A percentile compares a stretch with the other conserved stretches of the same genome.
Evolutionary conservation across 2,113 vertebrate species (phyloP).

Genomic region (Petroica traversi): DNA sequence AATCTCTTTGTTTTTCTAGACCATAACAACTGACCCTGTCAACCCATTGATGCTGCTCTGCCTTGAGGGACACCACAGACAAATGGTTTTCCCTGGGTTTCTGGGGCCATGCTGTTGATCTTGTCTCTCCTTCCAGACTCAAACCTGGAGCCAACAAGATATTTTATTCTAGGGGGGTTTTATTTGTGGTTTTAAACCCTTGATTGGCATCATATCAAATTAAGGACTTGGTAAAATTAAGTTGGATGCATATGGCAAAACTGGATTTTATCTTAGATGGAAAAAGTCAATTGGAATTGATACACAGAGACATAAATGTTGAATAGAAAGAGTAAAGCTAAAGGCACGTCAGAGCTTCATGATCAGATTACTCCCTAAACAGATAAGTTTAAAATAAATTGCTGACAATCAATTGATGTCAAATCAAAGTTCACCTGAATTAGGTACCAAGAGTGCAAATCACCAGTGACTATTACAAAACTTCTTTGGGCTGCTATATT

Average conservation of each 20-base stretch:
- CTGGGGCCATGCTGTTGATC: neutral
- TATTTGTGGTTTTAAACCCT: neutral
- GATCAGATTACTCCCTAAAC: neutral
- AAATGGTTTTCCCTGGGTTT: neutral
- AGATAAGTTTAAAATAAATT: neutral
- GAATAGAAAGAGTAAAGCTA: neutral
- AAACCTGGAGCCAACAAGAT: neutral
- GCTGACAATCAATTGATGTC: neutral
- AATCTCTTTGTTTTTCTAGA: neutral
- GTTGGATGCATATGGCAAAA: neutral
- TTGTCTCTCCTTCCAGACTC: neutral
- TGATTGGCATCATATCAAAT: neutral
- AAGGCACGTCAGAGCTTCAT: neutral
- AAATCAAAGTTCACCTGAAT: neutral
- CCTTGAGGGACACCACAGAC: neutral
- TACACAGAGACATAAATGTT: neutral
- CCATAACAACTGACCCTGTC: neutral
- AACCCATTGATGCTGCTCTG: neutral
- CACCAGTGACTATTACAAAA: neutral
- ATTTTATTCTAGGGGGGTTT: rapidly evolving
- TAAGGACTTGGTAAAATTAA: neutral
- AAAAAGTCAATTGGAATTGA: neutral
- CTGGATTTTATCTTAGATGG: neutral
- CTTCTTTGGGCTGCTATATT: neutral
- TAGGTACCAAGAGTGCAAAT: neutral